phyloP scores from a whole-genome alignment of 2,797 vertebrate species.

The Tokudaia tokunoshimensis region DNA sequence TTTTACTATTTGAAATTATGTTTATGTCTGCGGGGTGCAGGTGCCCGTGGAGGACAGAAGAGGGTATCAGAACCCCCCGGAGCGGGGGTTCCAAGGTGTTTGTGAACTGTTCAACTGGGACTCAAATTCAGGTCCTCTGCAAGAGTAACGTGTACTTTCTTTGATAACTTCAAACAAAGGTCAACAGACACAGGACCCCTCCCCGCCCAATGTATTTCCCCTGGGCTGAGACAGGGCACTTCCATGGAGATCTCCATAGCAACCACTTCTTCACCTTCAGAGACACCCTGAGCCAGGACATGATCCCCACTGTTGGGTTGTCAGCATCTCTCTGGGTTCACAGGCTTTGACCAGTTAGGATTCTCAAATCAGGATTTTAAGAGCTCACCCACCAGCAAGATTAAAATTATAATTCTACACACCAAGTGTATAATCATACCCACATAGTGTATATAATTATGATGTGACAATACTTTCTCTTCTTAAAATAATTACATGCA shows the following conservation, averaged over 20 bases:
- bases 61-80: background rate
- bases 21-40: background rate
- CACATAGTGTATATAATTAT: background rate
- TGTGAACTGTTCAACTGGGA: background rate
- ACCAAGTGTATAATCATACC: background rate
- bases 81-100: background rate
- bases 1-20: background rate
- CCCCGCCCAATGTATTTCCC: background rate
- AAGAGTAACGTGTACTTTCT: background rate
- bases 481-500: background rate
- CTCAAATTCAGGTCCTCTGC: background rate
- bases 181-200: background rate
- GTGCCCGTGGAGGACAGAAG: background rate
- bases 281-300: background rate
- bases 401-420: background rate
- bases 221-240: background rate
- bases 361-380: background rate
- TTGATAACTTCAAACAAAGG: background rate
- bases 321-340: background rate
- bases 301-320: background rate
- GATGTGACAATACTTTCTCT: background rate
- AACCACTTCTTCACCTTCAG: background rate
- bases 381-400: background rate
- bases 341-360: background rate
- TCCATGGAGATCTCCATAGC: background rate